Evolutionary conservation across 2,888 invertebrate genomes (phyloP), one percentile per base, ranked within the genome.

Genomic region (Drosophila recens): DNA sequence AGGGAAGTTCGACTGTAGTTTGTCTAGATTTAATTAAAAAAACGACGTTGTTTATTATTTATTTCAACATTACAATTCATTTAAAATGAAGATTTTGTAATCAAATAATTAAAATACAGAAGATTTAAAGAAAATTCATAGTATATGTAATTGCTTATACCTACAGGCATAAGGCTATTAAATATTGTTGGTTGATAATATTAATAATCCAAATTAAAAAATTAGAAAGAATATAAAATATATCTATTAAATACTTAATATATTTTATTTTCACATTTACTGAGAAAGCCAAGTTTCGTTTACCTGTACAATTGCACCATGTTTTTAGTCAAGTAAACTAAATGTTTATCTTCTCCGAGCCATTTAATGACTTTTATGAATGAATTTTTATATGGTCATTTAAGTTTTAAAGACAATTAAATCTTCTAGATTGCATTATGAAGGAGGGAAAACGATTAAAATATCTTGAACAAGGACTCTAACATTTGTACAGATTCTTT

Each of bases 401-500:
- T 23, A 23, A 36, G 43, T 20, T 43, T 34, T 43, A 10, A 20
- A 11, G 4, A n/a, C 3, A 9, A n/a, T 51, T 36, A 36, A 20
- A 34, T 36, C 13, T n/a, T 36, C 13, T 15, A 20, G 33, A 20
- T 36, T n/a, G 9, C 51, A 4, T 51, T 34, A 20, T n/a, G 56
- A 33, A 15, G 3, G n/a, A n/a, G 23, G 23, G 20, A 33, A 53
- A 43, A 33, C 33, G 52, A 42, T 40, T 52, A 45, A 62, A 56
- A 20, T 70, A 49, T 64, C 15, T 40, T 52, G 27, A 17, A 66
- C 23, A 51, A 52, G 66, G n/a, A 56, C 34, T 11, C 65, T 15
- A 66, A 61, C 45, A 56, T 42, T 53, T 61, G 15, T 42, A 58
- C 46, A 53, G 57, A 62, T 59, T 38, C 38, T 63, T 73, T 61